Evolutionary conservation across 2,888 invertebrate species (phyloP), one percentile per base, ranked within the genome.

Genomic region (Macaria liturata): DNA sequence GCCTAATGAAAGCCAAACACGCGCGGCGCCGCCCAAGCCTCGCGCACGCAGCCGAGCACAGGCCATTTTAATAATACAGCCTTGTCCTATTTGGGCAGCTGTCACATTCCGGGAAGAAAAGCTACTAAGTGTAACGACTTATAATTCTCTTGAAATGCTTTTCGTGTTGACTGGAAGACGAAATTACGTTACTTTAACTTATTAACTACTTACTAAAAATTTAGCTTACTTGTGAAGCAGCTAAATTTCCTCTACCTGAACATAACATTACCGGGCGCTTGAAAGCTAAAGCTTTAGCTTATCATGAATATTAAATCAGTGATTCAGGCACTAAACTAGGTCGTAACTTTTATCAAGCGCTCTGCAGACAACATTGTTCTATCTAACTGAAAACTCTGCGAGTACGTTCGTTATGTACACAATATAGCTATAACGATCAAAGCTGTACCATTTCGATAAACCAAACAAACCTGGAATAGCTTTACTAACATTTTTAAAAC

Each of bases 1-100:
- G 74, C 73, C 75, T 91, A 90, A 91, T 90, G 88, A 86, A 86
- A 83, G 76, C 65, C 78, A 84, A 86, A 88, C 91, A 91, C 87
- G 91, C 90, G 65, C 86, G 69, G 80, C 84, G 60, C 74, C 81
- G 69, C 82, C 83, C 81, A 62, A 59, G 61, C 61, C 56, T 30
- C 37, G 46, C 61, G 57, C 68, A 65, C 75, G 72, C 69, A 67
- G 68, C 67, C 67, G 52, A 71, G 72, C 71, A 72, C 70, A 72
- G 71, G 75, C 75, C 74, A 80, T 77, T 75, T 76, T 69, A 72
- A 75, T 71, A 76, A 75, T 72, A 72, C 67, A 59, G 62, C 59
- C 64, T 68, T 62, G 58, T 60, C 32, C 54, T 67, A 69, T 68
- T 66, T 65, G 47, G 65, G 58, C 61, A 59, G 56, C 20, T 54